These are phyloP conservation scores for Thumatha senex DNA, from an alignment of 2,888 invertebrate species.

Conservation along the genomic window DNA sequence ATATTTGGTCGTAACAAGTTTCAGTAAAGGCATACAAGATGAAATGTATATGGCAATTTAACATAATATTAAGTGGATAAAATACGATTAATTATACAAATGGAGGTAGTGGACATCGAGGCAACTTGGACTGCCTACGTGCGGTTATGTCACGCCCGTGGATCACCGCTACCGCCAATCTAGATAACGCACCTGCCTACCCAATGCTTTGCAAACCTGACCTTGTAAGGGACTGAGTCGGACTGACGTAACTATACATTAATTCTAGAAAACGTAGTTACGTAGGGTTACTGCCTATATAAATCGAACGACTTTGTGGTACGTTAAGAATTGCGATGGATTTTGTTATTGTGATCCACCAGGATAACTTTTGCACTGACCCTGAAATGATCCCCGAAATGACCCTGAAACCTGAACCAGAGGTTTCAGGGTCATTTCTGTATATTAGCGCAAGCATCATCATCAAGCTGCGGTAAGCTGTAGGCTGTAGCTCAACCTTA, in stretches of 20 bases:
- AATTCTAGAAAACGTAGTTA: constrained; percentile 23
- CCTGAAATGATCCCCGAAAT: too few species aligned
- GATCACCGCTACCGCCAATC: constrained; percentile 30
- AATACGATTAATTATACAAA: constrained; percentile 25
- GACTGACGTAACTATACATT: constrained; percentile 14
- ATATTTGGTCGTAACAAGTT: constrained; percentile 4
- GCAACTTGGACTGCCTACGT: constrained; percentile 31
- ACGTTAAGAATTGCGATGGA: neutral
- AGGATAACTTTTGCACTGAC: too few species aligned
- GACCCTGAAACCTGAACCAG: too few species aligned
- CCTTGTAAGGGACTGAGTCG: constrained; percentile 29
- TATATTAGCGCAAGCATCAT: too few species aligned
- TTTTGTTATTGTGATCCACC: neutral
- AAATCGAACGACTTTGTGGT: constrained; percentile 8
- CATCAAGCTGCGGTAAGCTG: too few species aligned
- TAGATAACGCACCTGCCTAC: constrained; percentile 24
- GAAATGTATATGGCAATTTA: constrained; percentile 25
- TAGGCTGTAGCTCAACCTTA: too few species aligned
- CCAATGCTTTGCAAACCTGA: constrained; percentile 16
- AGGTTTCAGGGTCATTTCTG: too few species aligned
- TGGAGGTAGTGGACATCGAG: constrained; percentile 23
- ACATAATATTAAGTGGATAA: constrained; percentile 20
- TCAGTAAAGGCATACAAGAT: constrained; percentile 17
- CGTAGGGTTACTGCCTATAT: too few species aligned
- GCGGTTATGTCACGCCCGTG: constrained; percentile 30